Evolutionary conservation across 2,888 invertebrate species (phyloP).

Genomic region (Seira ritae): DNA sequence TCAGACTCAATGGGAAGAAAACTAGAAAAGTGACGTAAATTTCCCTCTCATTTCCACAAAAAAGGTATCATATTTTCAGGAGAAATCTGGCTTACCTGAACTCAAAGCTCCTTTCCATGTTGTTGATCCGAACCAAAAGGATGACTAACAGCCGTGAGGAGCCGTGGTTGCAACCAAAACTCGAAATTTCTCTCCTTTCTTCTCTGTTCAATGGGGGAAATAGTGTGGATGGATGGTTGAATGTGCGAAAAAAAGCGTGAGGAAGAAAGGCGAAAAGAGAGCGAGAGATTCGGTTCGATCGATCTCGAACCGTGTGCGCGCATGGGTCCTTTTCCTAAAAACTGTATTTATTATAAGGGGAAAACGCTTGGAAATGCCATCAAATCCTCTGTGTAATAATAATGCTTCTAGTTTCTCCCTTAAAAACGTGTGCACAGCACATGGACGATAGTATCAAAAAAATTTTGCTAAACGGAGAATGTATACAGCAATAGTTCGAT

Average conservation of each 20-base stretch:
- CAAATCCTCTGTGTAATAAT: slow-evolving; percentile 31
- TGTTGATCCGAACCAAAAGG: slow-evolving; percentile 46
- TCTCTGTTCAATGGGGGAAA: no score
- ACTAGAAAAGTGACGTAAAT: no score
- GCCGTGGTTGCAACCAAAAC: neutral
- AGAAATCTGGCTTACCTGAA: slow-evolving; percentile 50
- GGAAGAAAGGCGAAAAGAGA: slow-evolving; percentile 43
- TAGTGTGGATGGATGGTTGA: slow-evolving; percentile 21
- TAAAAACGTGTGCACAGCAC: neutral
- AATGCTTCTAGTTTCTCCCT: slow-evolving; percentile 23
- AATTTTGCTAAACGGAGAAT: neutral
- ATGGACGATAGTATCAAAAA: neutral
- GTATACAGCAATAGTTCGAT: no score
- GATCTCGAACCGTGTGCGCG: slow-evolving; percentile 64
- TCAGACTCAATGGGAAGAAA: no score
- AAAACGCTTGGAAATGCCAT: slow-evolving; percentile 55
- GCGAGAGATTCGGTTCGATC: slow-evolving; percentile 66
- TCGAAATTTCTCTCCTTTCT: neutral
- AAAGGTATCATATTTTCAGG: neutral
- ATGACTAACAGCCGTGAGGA: slow-evolving; percentile 19
- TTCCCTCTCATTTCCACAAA: no score
- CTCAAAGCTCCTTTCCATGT: slow-evolving; percentile 59
- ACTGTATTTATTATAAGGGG: slow-evolving; percentile 49
- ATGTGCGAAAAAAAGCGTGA: slow-evolving; percentile 39
- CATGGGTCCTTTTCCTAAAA: slow-evolving; percentile 64